Base-by-base conservation (phyloP, 2,797 vertebrate species). In the Furcifer pardalis region DNA sequence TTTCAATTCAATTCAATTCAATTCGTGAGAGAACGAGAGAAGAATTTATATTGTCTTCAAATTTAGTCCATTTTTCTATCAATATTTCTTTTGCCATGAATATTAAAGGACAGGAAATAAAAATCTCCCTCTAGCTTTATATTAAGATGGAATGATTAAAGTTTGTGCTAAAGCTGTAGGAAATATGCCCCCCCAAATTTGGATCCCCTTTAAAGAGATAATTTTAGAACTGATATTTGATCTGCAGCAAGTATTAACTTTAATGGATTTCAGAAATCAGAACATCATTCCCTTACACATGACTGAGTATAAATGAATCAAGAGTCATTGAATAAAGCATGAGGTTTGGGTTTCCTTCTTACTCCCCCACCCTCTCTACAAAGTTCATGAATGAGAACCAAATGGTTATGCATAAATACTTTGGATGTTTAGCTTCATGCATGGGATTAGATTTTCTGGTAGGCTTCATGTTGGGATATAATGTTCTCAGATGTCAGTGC, bases 11-110 rank as follows among this genome's bases (percentile, higher is more conserved):
- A 71, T n/a, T n/a, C n/a, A n/a, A n/a, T n/a, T n/a, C n/a, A 5
- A 56, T n/a, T n/a, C n/a, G n/a, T n/a, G 52, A 56, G 19, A 56
- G 52, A 15, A 19, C 17, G 13, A 56, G 52, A 56, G 13, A 56
- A 56, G 17, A 21, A 56, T 56, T 8, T 63, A 27, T 63, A 30
- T 63, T 27, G 27, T 71, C 23, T 42, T 40, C 21, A 21, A 42
- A 10, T 71, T 23, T 27, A 8, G 2, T 90, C 72, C 79, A 63
- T 73, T 10, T 82, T 77, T 9, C n/a, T 13, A 77, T 84, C 88
- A 92, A 88, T 86, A 90, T 91, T 89, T 88, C 78, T 90, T 17
- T 56, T 56, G 52, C 52, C 2, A 46, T 73, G 83, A 77, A 81
- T 79, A 81, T 90, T 88, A 85, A 79, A 87, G 77, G 86, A n/a